phyloP scores from a whole-genome alignment of 2,113 vertebrate species.

The Indri indri region DNA sequence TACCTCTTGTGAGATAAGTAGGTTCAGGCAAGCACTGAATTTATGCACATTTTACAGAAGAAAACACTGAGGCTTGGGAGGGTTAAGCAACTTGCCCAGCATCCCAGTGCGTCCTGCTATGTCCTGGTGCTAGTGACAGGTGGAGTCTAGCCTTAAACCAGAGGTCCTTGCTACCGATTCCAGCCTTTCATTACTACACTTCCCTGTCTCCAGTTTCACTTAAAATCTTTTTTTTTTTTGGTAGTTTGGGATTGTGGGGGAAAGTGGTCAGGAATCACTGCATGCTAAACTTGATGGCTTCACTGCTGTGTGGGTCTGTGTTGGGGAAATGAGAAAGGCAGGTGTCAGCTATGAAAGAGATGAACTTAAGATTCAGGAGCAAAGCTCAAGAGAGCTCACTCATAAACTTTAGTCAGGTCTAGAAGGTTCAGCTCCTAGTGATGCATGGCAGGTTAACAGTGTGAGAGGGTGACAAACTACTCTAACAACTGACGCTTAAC shows the following conservation, averaged over 20 bases:
- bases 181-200: background rate
- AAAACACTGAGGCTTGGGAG: background rate
- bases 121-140: background rate
- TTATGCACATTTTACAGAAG: background rate
- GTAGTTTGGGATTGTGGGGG: background rate
- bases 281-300: background rate
- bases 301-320: background rate
- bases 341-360: background rate
- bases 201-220: background rate
- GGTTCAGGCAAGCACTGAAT: too few species aligned
- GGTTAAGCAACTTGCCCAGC: background rate
- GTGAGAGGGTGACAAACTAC: background rate
- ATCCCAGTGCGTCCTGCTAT: too few species aligned
- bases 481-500: background rate
- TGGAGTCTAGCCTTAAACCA: background rate
- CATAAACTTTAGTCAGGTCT: background rate
- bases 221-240: background rate
- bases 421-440: background rate
- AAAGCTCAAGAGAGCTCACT: background rate
- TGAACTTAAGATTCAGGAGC: background rate
- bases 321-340: background rate
- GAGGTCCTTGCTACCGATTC: background rate
- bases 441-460: background rate
- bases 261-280: background rate
- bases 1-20: background rate